Percentiles rank a stretch among this genome's conserved stretches.
Evolutionary conservation across 1,140 invertebrate species (phyloP).

Genomic region (Drosophila teissieri): DNA sequence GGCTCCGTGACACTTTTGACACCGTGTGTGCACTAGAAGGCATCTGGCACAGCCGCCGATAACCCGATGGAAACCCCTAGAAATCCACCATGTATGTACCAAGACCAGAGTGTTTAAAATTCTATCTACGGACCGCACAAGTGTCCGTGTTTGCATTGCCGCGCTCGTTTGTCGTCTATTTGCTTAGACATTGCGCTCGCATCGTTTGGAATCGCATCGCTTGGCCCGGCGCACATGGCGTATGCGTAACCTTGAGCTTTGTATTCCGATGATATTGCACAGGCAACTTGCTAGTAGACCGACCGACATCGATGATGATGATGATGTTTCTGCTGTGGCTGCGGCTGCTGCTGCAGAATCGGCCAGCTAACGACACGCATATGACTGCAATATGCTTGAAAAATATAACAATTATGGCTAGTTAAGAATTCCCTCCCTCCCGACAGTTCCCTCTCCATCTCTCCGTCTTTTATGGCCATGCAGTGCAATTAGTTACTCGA

Average conservation of each 20-base stretch:
- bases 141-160: constrained; percentile 77
- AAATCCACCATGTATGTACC: constrained; percentile 7
- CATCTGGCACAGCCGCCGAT: constrained; percentile 21
- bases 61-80: constrained; percentile 11
- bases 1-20: constrained; percentile 58
- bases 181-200: constrained; percentile 76
- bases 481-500: constrained; percentile 45
- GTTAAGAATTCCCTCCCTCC: constrained; percentile 55
- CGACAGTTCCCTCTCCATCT: constrained; percentile 3
- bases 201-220: constrained; percentile 38
- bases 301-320: constrained; percentile 46
- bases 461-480: constrained; percentile 27
- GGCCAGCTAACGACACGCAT: constrained; percentile 54
- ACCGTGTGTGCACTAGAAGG: constrained; percentile 34
- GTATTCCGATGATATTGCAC: constrained; percentile 59
- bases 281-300: constrained; percentile 41
- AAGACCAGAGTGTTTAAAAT: constrained; percentile 46
- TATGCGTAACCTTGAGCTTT: constrained; percentile 79
- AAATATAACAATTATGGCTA: constrained; percentile 74
- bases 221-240: constrained; percentile 67
- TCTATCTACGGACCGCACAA: constrained; percentile 67
- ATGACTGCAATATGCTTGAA: constrained; percentile 64
- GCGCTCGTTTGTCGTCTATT: constrained; percentile 67
- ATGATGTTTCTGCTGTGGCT: background rate
- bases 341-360: constrained; percentile 26